Conservation (phyloP, 1,140 invertebrate species). For the Platyura marginata region DNA sequence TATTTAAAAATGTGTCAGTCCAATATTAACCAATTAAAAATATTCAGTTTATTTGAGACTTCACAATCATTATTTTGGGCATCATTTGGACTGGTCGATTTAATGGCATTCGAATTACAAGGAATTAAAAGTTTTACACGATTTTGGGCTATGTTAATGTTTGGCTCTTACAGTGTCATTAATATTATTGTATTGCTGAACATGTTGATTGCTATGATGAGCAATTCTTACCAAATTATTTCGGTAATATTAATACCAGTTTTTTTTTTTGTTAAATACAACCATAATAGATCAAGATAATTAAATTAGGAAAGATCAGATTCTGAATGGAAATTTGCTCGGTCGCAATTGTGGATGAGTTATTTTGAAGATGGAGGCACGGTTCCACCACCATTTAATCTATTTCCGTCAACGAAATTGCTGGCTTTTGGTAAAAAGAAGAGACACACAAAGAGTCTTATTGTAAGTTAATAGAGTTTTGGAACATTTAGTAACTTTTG, state of each 20-base stretch:
- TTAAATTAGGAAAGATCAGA: no score
- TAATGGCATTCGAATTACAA: conserved; percentile 66
- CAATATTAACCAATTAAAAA: background rate
- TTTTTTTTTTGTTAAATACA: no score
- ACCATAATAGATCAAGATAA: no score
- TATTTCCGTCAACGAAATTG: conserved; percentile 54
- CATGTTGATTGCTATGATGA: conserved; percentile 95
- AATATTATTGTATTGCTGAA: conserved; percentile 85
- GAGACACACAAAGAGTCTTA: conserved; percentile 34
- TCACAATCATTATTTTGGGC: conserved; percentile 90
- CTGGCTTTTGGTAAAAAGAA: conserved; percentile 26
- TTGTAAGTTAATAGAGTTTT: background rate
- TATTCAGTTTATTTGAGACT: conserved; percentile 71
- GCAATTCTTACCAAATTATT: conserved; percentile 84
- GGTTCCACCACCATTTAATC: conserved; percentile 74
- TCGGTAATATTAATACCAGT: no score
- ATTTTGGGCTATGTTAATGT: conserved; percentile 75
- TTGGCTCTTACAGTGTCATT: conserved; percentile 77
- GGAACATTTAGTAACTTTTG: background rate
- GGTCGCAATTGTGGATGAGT: conserved; percentile 81
- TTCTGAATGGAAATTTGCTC: conserved; percentile 82
- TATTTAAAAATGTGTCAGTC: background rate
- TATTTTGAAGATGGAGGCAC: conserved; percentile 78
- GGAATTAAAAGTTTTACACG: conserved; percentile 75
- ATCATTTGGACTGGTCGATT: conserved; percentile 76